A percentile compares a stretch with the other conserved stretches of the same genome.
These are phyloP conservation scores for Apostichopus parvimensis DNA, from an alignment of 35 echinoderm and acorn worm species.

Conservation along the genomic window DNA sequence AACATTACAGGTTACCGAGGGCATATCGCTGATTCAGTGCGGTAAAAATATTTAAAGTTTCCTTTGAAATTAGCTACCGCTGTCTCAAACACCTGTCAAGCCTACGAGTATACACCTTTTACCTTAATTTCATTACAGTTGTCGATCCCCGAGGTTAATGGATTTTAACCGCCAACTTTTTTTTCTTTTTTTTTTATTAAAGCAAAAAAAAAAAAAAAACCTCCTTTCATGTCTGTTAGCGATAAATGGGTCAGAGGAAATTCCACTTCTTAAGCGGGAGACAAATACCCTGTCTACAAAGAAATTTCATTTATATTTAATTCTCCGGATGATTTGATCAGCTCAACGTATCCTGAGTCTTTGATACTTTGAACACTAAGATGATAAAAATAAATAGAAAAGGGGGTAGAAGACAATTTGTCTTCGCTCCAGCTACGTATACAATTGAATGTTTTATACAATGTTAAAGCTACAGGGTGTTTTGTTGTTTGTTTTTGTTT, in stretches of 20 bases:
- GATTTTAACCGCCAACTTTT: slow-evolving; percentile 26
- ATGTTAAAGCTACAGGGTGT: too few species aligned
- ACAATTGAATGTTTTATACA: too few species aligned
- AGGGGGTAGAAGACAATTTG: too few species aligned
- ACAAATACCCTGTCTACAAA: neutral
- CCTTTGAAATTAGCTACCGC: slow-evolving; percentile 29
- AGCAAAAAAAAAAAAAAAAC: neutral
- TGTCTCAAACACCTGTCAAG: slow-evolving; percentile 25
- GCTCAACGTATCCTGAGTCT: neutral
- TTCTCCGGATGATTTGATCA: slow-evolving; percentile 8
- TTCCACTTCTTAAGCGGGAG: neutral
- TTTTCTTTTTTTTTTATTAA: neutral
- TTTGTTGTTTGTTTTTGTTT: too few species aligned
- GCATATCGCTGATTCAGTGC: slow-evolving; percentile 8
- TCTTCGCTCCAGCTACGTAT: too few species aligned
- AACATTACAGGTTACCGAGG: slow-evolving; percentile 23
- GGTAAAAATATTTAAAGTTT: slow-evolving; percentile 17
- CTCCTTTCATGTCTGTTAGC: neutral
- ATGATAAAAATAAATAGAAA: too few species aligned
- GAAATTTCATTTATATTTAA: slow-evolving; percentile 8
- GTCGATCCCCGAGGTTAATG: slow-evolving; percentile 33
- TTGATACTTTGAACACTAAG: neutral
- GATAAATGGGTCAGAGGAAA: slow-evolving; percentile 7
- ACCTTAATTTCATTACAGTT: slow-evolving; percentile 16
- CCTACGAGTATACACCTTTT: neutral